Percentiles rank a stretch among this genome's conserved stretches.
These are phyloP conservation scores for Elaeidobius kamerunicus DNA, from an alignment of 2,888 invertebrate genomes.

Conservation along the genomic window DNA sequence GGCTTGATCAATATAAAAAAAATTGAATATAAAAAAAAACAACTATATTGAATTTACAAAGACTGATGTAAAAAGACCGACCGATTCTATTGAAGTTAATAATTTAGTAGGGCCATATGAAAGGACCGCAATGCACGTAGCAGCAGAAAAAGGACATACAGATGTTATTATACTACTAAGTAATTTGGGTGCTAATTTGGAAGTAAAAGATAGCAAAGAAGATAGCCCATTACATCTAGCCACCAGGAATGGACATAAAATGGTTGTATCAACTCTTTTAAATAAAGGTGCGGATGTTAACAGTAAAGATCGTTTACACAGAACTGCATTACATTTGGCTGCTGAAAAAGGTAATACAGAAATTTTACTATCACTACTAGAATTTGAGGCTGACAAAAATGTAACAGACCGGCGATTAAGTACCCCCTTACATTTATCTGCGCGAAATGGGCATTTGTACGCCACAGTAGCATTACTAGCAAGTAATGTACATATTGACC, in stretches of 20 bases:
- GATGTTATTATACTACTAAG: constrained; percentile 51
- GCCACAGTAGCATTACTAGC: background rate
- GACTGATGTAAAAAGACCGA: too few species aligned
- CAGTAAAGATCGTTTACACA: constrained; percentile 53
- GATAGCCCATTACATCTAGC: constrained; percentile 14
- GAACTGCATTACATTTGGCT: constrained; percentile 41
- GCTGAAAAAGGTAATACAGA: background rate
- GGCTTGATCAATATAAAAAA: too few species aligned
- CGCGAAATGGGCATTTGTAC: background rate
- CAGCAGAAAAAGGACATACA: constrained; percentile 53
- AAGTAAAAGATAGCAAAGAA: constrained; percentile 43
- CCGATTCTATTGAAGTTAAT: too few species aligned
- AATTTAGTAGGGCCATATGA: too few species aligned
- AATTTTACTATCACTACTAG: background rate
- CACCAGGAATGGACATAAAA: constrained; percentile 4
- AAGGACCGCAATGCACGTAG: constrained; percentile 58
- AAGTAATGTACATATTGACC: background rate
- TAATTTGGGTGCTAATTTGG: constrained; percentile 49
- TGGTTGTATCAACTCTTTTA: constrained; percentile 7
- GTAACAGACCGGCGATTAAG: background rate
- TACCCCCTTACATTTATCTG: background rate
- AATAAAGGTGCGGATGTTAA: constrained; percentile 29
- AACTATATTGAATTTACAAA: too few species aligned
- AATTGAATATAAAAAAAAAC: too few species aligned
- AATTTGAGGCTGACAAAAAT: background rate